Conservation (phyloP, 1,140 invertebrate genomes). For the Aethina tumida region DNA sequence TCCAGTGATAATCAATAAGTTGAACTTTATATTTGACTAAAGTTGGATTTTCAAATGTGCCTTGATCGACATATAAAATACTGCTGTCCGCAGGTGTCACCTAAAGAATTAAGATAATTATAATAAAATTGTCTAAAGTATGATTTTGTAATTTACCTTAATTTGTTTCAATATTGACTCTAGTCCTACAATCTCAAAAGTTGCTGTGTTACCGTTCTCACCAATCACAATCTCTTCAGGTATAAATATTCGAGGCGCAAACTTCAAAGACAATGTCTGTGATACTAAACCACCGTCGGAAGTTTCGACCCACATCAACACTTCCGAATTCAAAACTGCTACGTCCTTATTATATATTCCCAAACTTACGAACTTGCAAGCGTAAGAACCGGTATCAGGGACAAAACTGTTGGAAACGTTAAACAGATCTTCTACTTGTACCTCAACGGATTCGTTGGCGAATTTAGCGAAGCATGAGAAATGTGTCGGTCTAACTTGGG, state of each 20-base stretch:
- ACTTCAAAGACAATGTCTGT: slow-evolving; percentile 21
- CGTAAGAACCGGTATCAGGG: slow-evolving; percentile 29
- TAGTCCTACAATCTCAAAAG: slow-evolving; percentile 22
- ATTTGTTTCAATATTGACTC: slow-evolving; percentile 24
- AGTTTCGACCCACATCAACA: slow-evolving; percentile 21
- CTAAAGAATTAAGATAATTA: slow-evolving; percentile 20
- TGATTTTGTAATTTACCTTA: slow-evolving; percentile 15
- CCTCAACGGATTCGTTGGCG: slow-evolving; percentile 17
- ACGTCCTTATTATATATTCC: slow-evolving; percentile 15
- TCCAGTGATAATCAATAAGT: slow-evolving; percentile 32
- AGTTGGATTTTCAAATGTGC: slow-evolving; percentile 11
- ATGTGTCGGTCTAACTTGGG: slow-evolving; percentile 21
- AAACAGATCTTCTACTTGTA: slow-evolving; percentile 22
- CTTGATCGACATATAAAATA: slow-evolving; percentile 21
- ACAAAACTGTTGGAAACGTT: slow-evolving; percentile 26
- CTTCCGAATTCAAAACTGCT: slow-evolving; percentile 19
- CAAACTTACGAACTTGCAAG: slow-evolving; percentile 25
- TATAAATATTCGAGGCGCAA: slow-evolving; percentile 23
- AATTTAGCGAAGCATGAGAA: slow-evolving; percentile 28
- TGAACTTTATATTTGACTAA: slow-evolving; percentile 21
- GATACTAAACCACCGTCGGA: slow-evolving; percentile 23
- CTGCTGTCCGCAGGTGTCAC: slow-evolving; percentile 25
- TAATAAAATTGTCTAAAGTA: slow-evolving; percentile 1
- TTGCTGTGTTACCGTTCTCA: slow-evolving; percentile 17
- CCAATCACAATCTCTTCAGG: slow-evolving; percentile 16